Evolutionary conservation across 2,797 vertebrate genomes (phyloP).

Genomic region (Poeciliopsis infans): DNA sequence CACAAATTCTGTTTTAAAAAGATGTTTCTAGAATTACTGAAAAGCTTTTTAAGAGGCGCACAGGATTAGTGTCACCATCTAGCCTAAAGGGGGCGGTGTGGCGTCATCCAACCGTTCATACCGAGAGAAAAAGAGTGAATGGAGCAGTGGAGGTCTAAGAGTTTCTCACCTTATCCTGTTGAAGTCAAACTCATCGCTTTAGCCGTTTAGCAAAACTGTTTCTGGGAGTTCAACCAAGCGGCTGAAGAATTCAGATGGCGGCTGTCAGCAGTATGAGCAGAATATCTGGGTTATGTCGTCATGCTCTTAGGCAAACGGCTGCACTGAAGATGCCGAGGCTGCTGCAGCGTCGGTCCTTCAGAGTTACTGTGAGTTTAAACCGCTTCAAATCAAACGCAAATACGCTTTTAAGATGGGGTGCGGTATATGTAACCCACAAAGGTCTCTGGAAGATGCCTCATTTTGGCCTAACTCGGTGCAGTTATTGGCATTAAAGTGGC

Average conservation of each 20-base stretch:
- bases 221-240: not conserved
- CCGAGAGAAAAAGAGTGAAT: not conserved
- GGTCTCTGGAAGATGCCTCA: not conserved
- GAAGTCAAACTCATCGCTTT: fast-evolving
- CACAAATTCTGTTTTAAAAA: too few relatives aligned
- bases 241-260: constrained; percentile 32
- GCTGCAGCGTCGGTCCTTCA: constrained; percentile 72
- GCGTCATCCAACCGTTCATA: not conserved
- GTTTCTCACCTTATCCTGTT: not conserved
- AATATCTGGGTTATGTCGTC: constrained; percentile 69
- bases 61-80: not conserved
- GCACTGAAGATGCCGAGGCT: constrained; percentile 53
- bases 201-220: fast-evolving
- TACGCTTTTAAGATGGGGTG: constrained; percentile 5
- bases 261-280: constrained; percentile 60
- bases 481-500: not conserved
- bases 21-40: too few relatives aligned
- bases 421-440: not conserved
- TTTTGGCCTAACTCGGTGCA: not conserved
- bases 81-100: not conserved
- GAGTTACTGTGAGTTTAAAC: constrained; percentile 67
- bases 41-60: not conserved
- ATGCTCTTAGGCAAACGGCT: constrained; percentile 56
- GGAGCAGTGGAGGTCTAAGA: fast-evolving
- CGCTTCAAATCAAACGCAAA: not conserved